Evolutionary conservation across 2,113 vertebrate genomes (phyloP), one percentile per base, ranked within the genome.

Genomic region (Hemiscyllium ocellatum): DNA sequence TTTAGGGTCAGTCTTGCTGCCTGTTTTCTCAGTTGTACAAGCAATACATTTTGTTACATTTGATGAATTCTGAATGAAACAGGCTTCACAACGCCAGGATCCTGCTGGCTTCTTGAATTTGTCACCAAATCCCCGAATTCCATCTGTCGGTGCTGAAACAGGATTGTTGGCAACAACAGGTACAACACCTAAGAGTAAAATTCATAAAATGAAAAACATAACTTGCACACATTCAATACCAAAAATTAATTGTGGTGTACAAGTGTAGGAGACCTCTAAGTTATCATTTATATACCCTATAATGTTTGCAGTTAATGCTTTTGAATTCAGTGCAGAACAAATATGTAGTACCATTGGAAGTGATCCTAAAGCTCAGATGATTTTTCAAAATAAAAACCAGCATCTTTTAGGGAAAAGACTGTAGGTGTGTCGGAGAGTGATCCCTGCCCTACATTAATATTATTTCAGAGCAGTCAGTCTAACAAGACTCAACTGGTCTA

Each of bases 1-100:
- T 98, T 98, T 98, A 93, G 98, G 96, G 96, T 98, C 98, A 50
- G 97, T 96, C 95, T 97, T 98, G 89, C 97, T 98, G 97, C 98
- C 98, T 93, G 97, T 97, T 96, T 98, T 98, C 7, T 96, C 96
- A 96, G 0, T 97, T 95, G 96, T 96, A 96, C 98, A 98, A 42
- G 98, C 96, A 94, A 96, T 10, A 69, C 98, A 98, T 96, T 97
- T 97, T 22, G 96, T 96, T 69, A 96, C 96, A 93, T 98, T 97
- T 22, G 97, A 96, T 97, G 97, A 97, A 96, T 98, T 98, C 96
- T 96, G 96, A 72, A 98, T 97, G 0, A 96, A 66, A 96, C 97
- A 98, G 33, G 96, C 96, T 5, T 97, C 97, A 96, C 97, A 98
- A 33, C 98, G 97, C 98, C 98, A 98, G 96, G 97, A 97, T 96